Evolutionary conservation across 1,140 invertebrate species (phyloP), one percentile per base, ranked within the genome.

Genomic region (Telenomus remus): DNA sequence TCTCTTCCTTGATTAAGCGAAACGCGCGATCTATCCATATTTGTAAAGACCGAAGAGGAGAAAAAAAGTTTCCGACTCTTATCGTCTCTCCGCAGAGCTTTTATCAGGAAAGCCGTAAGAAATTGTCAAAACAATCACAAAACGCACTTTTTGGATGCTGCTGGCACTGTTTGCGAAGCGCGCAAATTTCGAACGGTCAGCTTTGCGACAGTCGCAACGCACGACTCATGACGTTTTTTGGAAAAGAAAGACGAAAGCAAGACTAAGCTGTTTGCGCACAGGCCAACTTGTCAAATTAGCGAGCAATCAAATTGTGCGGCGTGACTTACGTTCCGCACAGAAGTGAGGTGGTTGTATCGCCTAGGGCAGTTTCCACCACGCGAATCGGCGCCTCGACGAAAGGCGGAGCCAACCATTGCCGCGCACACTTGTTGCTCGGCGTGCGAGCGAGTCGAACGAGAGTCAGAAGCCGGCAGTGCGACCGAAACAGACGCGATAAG

Each of bases 261-360:
- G 19, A 6, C 1, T 1, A 27, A 27, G 19, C 6, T 1, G 51
- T 55, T 54, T 65, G 8, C 19, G 49, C 54, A 49, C 49, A 49
- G 42, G 19, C 19, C 11, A 14, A 43, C 7, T 56, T 56, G 60
- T 60, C 51, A 71, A 75, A 66, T 60, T 46, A 35, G 3, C 63
- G 55, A 59, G 19, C 44, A 80, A 79, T 80, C 64, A 79, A 78
- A 80, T 75, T 74, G 57, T 66, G 42, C 78, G 65, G 51, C 80
- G 71, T 73, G 70, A 77, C 59, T 80, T 83, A 77, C 85, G 83
- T 82, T 86, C 84, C 76, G 72, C 78, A 73, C 82, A 83, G 80
- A 83, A 88, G 85, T 87, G 86, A 86, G 85, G 86, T 88, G 86
- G 86, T 87, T 85, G 84, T 76, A 78, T 84, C 80, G 85, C 83